Percentiles rank a stretch among this genome's conserved stretches.
These are phyloP conservation scores for Ictidomys tridecemlineatus DNA, from an alignment of 2,113 vertebrate genomes.

Conservation along the genomic window DNA sequence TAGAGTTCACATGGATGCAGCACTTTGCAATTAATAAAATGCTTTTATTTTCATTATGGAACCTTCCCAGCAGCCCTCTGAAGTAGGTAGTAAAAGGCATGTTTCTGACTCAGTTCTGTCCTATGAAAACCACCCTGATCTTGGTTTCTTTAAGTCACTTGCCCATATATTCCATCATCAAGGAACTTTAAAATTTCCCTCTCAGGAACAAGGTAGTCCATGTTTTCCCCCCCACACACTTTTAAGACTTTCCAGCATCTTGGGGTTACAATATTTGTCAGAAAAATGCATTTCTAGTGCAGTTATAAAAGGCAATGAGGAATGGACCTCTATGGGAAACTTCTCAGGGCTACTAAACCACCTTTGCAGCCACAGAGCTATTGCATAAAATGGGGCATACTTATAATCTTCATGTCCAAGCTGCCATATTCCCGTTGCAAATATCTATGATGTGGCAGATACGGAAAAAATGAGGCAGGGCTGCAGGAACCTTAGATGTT, in stretches of 20 bases:
- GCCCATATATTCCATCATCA: neutral
- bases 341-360: neutral
- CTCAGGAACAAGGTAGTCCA: neutral
- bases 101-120: constrained; percentile 8
- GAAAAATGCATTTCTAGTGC: constrained; percentile 28
- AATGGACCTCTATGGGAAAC: neutral
- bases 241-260: constrained; percentile 34
- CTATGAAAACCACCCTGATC: constrained; percentile 19
- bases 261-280: constrained; percentile 14
- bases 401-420: constrained; percentile 10
- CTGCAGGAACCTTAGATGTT: neutral
- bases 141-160: constrained; percentile 51
- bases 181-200: constrained; percentile 36
- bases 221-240: neutral
- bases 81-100: constrained; percentile 15
- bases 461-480: neutral
- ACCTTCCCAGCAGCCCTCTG: neutral
- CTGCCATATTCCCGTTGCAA: neutral
- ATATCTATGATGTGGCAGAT: neutral
- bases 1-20: constrained; percentile 13
- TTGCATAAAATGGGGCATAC: constrained; percentile 28
- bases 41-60: constrained; percentile 55
- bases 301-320: constrained; percentile 3
- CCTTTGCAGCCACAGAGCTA: neutral
- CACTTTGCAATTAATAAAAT: constrained; percentile 16